These are phyloP conservation scores for Salminus brasiliensis DNA, from an alignment of 2,113 vertebrate genomes.

Conservation along the genomic window DNA sequence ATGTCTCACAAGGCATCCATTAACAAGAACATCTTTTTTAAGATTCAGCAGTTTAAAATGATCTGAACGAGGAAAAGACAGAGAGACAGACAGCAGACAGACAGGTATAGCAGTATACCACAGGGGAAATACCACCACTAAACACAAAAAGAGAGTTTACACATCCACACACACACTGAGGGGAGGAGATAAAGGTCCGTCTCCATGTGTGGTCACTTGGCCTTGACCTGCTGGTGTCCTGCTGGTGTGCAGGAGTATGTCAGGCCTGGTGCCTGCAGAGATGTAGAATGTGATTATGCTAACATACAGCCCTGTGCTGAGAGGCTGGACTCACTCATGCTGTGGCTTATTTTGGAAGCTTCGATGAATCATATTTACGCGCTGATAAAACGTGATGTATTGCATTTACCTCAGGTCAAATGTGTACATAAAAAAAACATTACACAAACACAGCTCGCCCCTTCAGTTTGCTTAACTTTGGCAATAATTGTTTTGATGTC, in stretches of 20 bases:
- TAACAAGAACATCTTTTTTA: no score
- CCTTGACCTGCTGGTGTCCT: neutral
- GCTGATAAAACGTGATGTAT: neutral
- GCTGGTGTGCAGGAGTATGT: neutral
- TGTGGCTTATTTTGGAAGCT: slow-evolving; percentile 3
- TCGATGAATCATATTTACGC: slow-evolving; percentile 25
- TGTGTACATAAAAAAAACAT: neutral
- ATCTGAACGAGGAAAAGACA: no score
- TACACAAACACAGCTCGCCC: neutral
- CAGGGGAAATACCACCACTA: no score
- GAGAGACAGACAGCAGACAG: no score
- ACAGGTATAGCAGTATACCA: no score
- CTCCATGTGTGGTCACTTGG: neutral
- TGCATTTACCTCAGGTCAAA: neutral
- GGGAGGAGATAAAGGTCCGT: neutral
- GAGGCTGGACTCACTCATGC: neutral
- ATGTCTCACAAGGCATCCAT: no score
- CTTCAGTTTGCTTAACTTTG: neutral
- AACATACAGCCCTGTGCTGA: neutral
- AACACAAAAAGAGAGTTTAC: neutral
- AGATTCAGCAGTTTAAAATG: no score
- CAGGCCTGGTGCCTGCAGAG: neutral
- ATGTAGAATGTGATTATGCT: neutral
- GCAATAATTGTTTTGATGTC: neutral
- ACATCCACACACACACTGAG: neutral